Conservation (phyloP, 2,888 invertebrate genomes). For the Sarcophaga variegata region DNA sequence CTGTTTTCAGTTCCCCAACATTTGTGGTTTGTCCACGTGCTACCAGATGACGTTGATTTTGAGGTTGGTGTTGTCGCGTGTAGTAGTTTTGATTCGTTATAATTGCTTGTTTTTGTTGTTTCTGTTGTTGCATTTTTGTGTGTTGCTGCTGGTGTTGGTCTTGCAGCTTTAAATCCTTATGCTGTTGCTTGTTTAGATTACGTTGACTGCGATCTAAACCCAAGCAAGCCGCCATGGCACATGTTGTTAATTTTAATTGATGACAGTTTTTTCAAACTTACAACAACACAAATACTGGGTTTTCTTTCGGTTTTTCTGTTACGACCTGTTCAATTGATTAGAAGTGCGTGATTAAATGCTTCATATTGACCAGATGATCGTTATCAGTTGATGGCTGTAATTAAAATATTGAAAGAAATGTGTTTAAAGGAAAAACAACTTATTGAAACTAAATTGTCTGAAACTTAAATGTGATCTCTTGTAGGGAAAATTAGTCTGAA, state of each 20-base stretch:
- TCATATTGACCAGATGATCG: slow-evolving; percentile 1
- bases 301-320: no score
- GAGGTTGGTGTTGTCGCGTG: slow-evolving; percentile 71
- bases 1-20: slow-evolving; percentile 67
- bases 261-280: slow-evolving; percentile 1
- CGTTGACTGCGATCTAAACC: slow-evolving; percentile 81
- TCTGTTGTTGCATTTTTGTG: slow-evolving; percentile 70
- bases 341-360: no score
- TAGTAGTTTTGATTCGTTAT: slow-evolving; percentile 71
- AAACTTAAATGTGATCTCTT: no score
- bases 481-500: no score
- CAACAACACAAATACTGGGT: no score
- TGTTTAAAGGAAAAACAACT: no score
- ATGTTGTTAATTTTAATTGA: slow-evolving; percentile 76
- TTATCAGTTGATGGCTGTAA: slow-evolving; percentile 49
- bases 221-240: slow-evolving; percentile 81
- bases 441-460: background rate
- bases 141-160: slow-evolving; percentile 70
- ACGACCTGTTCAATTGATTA: no score
- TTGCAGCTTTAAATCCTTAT: slow-evolving; percentile 68
- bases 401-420: slow-evolving; percentile 58
- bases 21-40: slow-evolving; percentile 67
- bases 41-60: slow-evolving; percentile 72
- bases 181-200: slow-evolving; percentile 73
- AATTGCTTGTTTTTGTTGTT: slow-evolving; percentile 67